These are phyloP conservation scores for Latrodectus geometricus DNA, from an alignment of 1,140 invertebrate genomes.

Conservation along the genomic window DNA sequence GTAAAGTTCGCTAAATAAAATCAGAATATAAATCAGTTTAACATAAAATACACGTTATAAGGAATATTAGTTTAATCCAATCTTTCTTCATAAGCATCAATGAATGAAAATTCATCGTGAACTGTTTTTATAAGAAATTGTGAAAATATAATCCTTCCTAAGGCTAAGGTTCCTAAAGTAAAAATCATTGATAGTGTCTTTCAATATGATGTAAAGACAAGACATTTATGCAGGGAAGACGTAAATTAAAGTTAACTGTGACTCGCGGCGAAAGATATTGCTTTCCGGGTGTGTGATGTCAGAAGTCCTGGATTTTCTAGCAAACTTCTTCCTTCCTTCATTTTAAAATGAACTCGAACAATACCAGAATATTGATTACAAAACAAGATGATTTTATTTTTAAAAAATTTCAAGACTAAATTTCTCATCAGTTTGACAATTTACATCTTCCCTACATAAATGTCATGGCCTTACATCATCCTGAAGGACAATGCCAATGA, in stretches of 20 bases:
- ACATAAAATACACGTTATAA: too few species aligned
- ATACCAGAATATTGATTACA: conserved; percentile 38
- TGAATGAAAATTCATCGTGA: too few species aligned
- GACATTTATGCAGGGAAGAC: conserved; percentile 52
- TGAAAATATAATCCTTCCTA: too few species aligned
- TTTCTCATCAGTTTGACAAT: conserved; percentile 22
- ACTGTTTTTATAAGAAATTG: too few species aligned
- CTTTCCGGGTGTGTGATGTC: not conserved
- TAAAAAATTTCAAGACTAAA: conserved; percentile 7
- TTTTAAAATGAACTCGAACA: conserved; percentile 5
- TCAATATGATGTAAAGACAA: conserved; percentile 43
- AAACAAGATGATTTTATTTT: conserved; percentile 1
- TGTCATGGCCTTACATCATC: too few species aligned
- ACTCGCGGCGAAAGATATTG: conserved; percentile 33
- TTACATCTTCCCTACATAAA: too few species aligned
- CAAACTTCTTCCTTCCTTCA: not conserved
- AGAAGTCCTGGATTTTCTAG: conserved; percentile 1
- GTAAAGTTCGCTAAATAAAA: too few species aligned
- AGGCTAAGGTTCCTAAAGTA: not conserved
- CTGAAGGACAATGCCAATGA: too few species aligned
- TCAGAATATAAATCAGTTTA: too few species aligned
- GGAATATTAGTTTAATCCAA: too few species aligned
- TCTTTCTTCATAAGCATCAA: too few species aligned
- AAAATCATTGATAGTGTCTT: conserved; percentile 30
- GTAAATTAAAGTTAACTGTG: conserved; percentile 54